These are phyloP conservation scores for Apamea anceps DNA, from an alignment of 2,888 invertebrate genomes.

Conservation along the genomic window DNA sequence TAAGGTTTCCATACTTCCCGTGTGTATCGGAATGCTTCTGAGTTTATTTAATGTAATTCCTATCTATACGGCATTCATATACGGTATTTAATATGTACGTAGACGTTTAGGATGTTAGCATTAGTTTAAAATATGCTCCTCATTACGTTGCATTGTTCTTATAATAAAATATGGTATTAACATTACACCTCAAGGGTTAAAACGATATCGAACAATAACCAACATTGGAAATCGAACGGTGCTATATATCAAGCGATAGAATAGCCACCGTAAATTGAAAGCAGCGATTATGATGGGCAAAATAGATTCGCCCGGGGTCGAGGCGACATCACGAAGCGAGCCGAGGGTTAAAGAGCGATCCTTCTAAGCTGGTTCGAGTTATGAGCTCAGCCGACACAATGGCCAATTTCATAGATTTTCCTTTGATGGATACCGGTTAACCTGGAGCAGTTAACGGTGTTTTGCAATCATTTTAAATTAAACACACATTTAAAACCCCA, in stretches of 20 bases:
- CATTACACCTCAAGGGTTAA: constrained; percentile 60
- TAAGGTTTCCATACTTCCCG: constrained; percentile 89
- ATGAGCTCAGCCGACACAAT: constrained; percentile 86
- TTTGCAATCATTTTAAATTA: constrained; percentile 74
- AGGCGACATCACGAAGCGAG: constrained; percentile 87
- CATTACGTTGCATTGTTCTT: constrained; percentile 43
- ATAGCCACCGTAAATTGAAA: constrained; percentile 89
- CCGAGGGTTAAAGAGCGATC: constrained; percentile 86
- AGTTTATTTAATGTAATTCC: constrained; percentile 87
- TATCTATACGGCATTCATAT: constrained; percentile 71
- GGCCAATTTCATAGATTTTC: constrained; percentile 87
- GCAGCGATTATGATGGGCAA: constrained; percentile 88
- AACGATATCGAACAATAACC: constrained; percentile 72
- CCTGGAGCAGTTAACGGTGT: constrained; percentile 78
- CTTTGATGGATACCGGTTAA: constrained; percentile 83
- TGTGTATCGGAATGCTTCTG: constrained; percentile 87
- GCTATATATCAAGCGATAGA: constrained; percentile 80
- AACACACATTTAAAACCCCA: constrained; percentile 60
- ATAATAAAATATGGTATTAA: constrained; percentile 39
- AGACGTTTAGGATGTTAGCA: constrained; percentile 49
- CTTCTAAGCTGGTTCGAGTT: constrained; percentile 83
- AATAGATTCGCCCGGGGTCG: constrained; percentile 87
- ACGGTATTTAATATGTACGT: constrained; percentile 67
- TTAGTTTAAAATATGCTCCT: constrained; percentile 41
- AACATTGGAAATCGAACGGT: constrained; percentile 71